Evolutionary conservation across 2,113 vertebrate genomes (phyloP), one percentile per base, ranked within the genome.

Genomic region (Rhabdornis inornatus): DNA sequence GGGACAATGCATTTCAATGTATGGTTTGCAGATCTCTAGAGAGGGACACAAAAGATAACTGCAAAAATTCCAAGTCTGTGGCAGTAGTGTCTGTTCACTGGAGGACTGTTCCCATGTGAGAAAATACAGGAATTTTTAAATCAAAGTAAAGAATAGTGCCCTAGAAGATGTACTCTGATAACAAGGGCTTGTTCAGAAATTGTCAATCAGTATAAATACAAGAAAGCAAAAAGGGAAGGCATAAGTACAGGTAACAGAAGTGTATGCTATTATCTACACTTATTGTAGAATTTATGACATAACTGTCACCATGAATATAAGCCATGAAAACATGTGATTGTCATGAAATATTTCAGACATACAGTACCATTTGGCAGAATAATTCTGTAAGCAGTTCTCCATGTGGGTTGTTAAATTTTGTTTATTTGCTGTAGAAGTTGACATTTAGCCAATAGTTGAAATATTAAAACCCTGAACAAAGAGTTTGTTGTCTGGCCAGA

Each of bases 391-490:
- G 40, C 55, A 49, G 37, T 63, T 91, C 56, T 96, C 65, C 11
- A 9, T 78, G 16, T 74, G 52, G 65, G n/a, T 65, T 87, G 74
- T 87, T 87, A 61, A 35, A 70, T 95, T 85, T 63, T 92, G 35
- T 85, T 95, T 94, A 83, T 92, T 93, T 96, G 64, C 64, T 83
- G n/a, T 52, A 83, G 53, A 95, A 84, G 42, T 53, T 27, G 15
- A 64, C 56, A 60, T 92, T 83, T 95, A 93, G 50, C 22, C 83
- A 97, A 60, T 27, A 50, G 28, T 8, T 81, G 61, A 87, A 91
- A 79, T 79, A 65, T n/a, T 79, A 89, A 93, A 94, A 70, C 57
- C 30, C 66, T 44, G 77, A 92, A 75, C 72, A 92, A 82, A 95
- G 82, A 49, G 7, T 39, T 19, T 53, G 40, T 76, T 77, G 64